phyloP scores from a whole-genome alignment of 1,140 invertebrate genomes.

The Brachionus rubens region DNA sequence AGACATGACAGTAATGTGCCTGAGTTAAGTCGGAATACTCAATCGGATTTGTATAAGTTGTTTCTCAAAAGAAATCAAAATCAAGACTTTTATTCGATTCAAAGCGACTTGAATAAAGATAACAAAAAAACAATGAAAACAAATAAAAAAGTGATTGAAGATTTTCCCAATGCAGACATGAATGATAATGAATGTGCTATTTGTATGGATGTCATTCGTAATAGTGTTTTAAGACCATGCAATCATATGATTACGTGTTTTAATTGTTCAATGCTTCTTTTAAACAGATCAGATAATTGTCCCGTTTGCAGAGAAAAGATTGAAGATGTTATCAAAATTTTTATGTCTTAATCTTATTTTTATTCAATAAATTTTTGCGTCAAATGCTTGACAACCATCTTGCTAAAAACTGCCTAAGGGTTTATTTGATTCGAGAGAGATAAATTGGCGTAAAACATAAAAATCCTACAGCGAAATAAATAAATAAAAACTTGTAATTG shows the following conservation, averaged over 20 bases:
- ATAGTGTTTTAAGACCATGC: constrained; percentile 62
- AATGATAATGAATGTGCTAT: constrained; percentile 62
- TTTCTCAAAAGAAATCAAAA: background rate
- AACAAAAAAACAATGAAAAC: background rate
- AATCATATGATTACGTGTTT: constrained; percentile 63
- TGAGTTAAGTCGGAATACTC: constrained; percentile 28
- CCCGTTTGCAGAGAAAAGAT: constrained; percentile 62
- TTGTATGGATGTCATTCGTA: constrained; percentile 61
- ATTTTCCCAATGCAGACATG: constrained; percentile 11
- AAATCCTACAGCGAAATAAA: too few relatives aligned
- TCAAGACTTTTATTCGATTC: constrained; percentile 13
- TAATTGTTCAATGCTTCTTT: constrained; percentile 59
- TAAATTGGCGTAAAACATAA: too few relatives aligned
- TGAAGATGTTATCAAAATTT: constrained; percentile 54
- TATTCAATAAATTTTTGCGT: too few relatives aligned
- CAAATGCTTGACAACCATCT: too few relatives aligned
- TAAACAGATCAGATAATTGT: constrained; percentile 60
- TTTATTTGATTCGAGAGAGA: too few relatives aligned
- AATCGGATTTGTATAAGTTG: constrained; percentile 14
- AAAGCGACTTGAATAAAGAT: background rate
- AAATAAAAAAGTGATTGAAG: background rate
- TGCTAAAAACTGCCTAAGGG: too few relatives aligned
- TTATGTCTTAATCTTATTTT: constrained; percentile 50
- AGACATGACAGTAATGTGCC: background rate
- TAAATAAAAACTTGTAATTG: too few relatives aligned